Base-by-base conservation (phyloP, 2,888 invertebrate genomes). In the Coenonympha arcania region DNA sequence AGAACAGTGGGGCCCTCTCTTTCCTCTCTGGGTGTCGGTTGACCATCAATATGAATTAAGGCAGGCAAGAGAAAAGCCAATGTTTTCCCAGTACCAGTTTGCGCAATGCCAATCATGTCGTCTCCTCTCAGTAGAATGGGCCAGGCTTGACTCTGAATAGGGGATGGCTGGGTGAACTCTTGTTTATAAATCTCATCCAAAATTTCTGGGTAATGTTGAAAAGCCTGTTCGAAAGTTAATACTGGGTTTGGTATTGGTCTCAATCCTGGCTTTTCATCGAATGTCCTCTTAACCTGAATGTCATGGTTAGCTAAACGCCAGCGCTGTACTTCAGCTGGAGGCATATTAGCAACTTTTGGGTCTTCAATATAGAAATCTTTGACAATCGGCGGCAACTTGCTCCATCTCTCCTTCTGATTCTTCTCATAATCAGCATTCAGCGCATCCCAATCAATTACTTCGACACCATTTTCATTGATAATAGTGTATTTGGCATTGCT, bases 41-140 rank as follows among this genome's bases (percentile, higher is more conserved):
- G 98, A 1, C 91, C 91, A 57, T 96, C 95, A 54, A 96, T 96
- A 69, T 98, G 98, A 59, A 98, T 93, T 61, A 98, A 87, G 8
- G 96, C 98, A 6, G 98, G 98, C 46, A 98, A 73, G 1, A 98
- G 81, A 69, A 97, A 98, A 0, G 97, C 98, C 49, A 99, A 84
- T 0, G 99, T 99, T 84, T 99, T 99, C 0, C 97, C 96, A 13
- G 95, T 95, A 48, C 95, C 95, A 4, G 96, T 96, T 81, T 97
- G 98, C 0, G 98, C 98, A 58, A 99, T 98, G 6, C 98, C 98
- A 72, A 99, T 98, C 71, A 98, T 79, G 79, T 99, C 98, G 68
- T 93, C 90, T 0, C 99, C 99, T 65, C 91, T 90, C 33, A 99
- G 79, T 0, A 98, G 86, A 53, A 98, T 89, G 1, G 99, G 99